phyloP scores from a whole-genome alignment of 1,140 invertebrate genomes.

The Cotesia vestalis region DNA sequence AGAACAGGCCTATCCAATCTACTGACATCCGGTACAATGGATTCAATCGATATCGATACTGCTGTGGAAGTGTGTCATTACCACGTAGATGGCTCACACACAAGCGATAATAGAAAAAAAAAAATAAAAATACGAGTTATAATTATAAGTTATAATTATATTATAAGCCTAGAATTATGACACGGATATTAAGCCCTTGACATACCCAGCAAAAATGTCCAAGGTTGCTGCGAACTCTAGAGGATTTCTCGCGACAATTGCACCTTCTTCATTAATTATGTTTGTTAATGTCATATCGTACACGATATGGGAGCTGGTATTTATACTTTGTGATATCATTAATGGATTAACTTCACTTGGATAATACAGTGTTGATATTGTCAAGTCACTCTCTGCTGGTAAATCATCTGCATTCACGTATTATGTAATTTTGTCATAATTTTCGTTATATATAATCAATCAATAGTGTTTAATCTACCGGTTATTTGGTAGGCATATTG shows the following conservation, averaged over 20 bases:
- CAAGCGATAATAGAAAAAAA: too few species aligned
- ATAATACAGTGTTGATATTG: constrained; percentile 22
- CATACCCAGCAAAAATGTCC: constrained; percentile 31
- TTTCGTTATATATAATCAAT: too few species aligned
- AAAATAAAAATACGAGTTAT: too few species aligned
- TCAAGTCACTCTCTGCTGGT: background rate
- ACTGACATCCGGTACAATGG: too few species aligned
- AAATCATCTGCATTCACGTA: background rate
- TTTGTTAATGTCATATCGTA: constrained; percentile 12
- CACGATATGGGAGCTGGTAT: constrained; percentile 22
- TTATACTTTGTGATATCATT: constrained; percentile 34
- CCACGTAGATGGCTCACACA: too few species aligned
- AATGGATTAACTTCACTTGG: constrained; percentile 9
- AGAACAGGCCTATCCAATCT: too few species aligned
- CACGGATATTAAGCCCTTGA: constrained; percentile 4
- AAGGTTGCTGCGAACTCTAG: constrained; percentile 35
- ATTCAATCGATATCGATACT: too few species aligned
- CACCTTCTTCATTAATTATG: constrained; percentile 36
- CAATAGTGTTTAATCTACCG: too few species aligned
- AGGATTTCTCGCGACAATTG: constrained; percentile 39
- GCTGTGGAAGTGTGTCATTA: too few species aligned
- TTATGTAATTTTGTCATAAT: background rate
- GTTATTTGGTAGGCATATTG: too few species aligned
- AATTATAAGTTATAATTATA: too few species aligned
- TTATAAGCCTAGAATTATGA: too few species aligned